Percentiles rank a stretch among this genome's conserved stretches.
These are phyloP conservation scores for Drosophila nigricruria DNA, from an alignment of 2,888 invertebrate genomes.

Conservation along the genomic window DNA sequence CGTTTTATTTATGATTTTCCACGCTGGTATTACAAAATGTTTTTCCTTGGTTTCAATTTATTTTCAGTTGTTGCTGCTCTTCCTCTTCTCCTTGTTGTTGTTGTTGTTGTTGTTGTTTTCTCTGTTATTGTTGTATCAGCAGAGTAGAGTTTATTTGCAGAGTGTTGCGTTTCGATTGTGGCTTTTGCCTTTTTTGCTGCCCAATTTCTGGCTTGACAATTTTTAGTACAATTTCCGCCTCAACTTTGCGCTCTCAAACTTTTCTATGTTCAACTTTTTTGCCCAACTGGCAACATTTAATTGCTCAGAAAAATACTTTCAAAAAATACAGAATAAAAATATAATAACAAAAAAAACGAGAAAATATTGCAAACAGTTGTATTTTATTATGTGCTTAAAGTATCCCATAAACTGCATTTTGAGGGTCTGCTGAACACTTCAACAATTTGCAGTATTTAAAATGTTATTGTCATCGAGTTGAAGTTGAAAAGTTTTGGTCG, in stretches of 20 bases:
- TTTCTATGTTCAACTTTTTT: slow-evolving; percentile 70
- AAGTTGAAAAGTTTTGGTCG: slow-evolving; percentile 44
- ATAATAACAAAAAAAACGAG: slow-evolving; percentile 21
- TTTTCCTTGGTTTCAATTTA: slow-evolving; percentile 61
- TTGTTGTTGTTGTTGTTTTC: slow-evolving; percentile 32
- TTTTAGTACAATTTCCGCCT: slow-evolving; percentile 49
- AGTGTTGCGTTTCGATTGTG: slow-evolving; percentile 49
- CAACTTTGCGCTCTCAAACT: slow-evolving; percentile 67
- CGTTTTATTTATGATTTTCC: slow-evolving; percentile 82
- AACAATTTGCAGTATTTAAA: slow-evolving; percentile 62
- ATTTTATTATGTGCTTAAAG: slow-evolving; percentile 64
- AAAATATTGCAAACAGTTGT: slow-evolving; percentile 76
- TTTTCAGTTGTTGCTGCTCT: slow-evolving; percentile 48
- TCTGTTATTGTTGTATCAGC: slow-evolving; percentile 15
- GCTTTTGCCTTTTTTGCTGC: slow-evolving; percentile 39
- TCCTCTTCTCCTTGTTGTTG: slow-evolving; percentile 4
- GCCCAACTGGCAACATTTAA: slow-evolving; percentile 79
- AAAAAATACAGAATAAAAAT: slow-evolving; percentile 18
- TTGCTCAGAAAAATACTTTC: slow-evolving; percentile 81
- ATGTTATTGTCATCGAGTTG: slow-evolving; percentile 59
- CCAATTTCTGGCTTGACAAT: slow-evolving; percentile 57
- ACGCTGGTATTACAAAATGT: slow-evolving; percentile 75
- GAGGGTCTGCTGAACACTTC: slow-evolving; percentile 49
- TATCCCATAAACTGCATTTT: slow-evolving; percentile 29
- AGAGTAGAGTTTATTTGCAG: slow-evolving; percentile 24